Base-by-base conservation (phyloP, 2,888 invertebrate species). In the Dasypogon diadema region DNA sequence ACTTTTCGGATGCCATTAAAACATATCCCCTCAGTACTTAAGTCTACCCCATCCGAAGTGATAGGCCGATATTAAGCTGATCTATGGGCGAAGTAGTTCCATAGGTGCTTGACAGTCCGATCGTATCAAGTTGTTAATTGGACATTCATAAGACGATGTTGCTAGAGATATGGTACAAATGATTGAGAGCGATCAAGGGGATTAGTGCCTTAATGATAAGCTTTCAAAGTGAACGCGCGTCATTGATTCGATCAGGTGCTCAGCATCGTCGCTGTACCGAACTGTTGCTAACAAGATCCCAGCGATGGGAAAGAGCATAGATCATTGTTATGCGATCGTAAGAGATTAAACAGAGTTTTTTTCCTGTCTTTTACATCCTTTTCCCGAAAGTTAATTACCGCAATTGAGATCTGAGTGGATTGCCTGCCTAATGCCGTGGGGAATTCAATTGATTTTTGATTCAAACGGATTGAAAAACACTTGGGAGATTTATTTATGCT, bases 81-180 rank as follows among this genome's bases (percentile, higher is more conserved):
- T 42, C 42, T 42, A 60, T 34, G 18, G 37, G 37, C 18, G 37
- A 60, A 18, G 16, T 26, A 30, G 12, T 58, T 18, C 3, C 58
- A 14, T 8, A 58, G 37, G 60, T 60, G 60, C 60, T 37, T 34
- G 34, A 34, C 16, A 34, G 51, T 8, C 2, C n/a, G 70, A 51
- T 70, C 70, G 8, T 70, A 70, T 70, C 70, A 21, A 54, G 70
- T 54, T 54, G 54, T 70, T 70, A 70, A 70, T 70, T 70, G 70
- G 70, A 70, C 70, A 70, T 70, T 70, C 54, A 70, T 70, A 70
- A 70, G 34, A 70, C 42, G 51, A 70, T 70, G 70, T 70, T n/a
- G 46, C 4, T 26, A 18, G 14, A 68, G 48, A 48, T 68, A 48
- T 48, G 26, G n/a, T 56, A 56, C 56, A 48, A 68, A 51, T 68